phyloP scores from a whole-genome alignment of 2,113 vertebrate genomes.

The Tor tambroides region DNA sequence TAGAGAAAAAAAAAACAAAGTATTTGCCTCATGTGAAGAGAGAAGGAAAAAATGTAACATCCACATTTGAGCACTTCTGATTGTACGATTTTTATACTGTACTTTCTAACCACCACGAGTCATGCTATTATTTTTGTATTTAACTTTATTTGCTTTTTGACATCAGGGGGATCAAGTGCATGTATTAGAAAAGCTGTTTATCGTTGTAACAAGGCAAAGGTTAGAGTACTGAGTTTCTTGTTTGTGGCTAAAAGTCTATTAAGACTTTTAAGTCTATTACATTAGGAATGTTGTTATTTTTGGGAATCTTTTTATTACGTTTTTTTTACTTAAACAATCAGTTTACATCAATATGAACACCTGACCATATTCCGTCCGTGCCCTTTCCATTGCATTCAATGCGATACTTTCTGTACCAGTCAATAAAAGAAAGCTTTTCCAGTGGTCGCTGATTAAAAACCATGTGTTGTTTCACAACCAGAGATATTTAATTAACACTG shows the following conservation, averaged over 20 bases:
- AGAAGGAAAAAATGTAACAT: constrained; percentile 63
- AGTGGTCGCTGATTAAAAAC: constrained; percentile 1
- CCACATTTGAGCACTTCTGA: constrained; percentile 78
- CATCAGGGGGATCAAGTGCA: constrained; percentile 59
- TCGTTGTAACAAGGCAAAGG: constrained; percentile 42
- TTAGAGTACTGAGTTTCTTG: constrained; percentile 17
- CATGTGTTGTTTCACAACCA: constrained; percentile 5
- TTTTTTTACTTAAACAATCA: constrained; percentile 2
- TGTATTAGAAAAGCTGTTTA: constrained; percentile 55
- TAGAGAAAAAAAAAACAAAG: constrained; percentile 62
- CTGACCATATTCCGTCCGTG: not conserved
- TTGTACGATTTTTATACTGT: constrained; percentile 74
- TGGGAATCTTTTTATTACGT: not conserved
- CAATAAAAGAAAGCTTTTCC: constrained; percentile 6
- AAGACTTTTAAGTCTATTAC: not conserved
- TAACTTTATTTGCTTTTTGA: constrained; percentile 62
- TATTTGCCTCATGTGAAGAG: constrained; percentile 71
- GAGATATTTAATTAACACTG: constrained; percentile 10
- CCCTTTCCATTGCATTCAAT: not conserved
- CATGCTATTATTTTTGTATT: constrained; percentile 61
- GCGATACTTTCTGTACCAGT: constrained; percentile 6
- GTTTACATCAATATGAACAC: not conserved
- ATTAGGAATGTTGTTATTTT: constrained; percentile 4
- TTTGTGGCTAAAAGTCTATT: not conserved
- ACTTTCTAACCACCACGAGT: constrained; percentile 65